Evolutionary conservation across 2,113 vertebrate genomes (phyloP).

Genomic region (Phasianus colchicus): DNA sequence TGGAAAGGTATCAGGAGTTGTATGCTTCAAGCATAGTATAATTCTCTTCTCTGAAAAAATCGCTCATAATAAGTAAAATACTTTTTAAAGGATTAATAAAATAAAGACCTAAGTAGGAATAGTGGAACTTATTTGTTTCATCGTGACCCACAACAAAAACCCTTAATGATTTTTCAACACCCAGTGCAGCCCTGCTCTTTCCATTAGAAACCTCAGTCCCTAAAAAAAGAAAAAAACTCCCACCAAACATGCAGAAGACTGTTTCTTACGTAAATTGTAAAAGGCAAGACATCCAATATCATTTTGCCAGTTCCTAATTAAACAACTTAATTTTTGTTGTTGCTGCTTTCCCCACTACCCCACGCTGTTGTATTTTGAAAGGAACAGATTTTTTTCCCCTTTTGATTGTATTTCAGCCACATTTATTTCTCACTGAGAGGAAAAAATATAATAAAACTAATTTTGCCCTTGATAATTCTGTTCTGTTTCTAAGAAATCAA

Average conservation of each 20-base stretch:
- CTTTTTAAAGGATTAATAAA: not conserved
- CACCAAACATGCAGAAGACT: not conserved
- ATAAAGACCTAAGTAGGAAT: not conserved
- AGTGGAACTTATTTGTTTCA: not conserved
- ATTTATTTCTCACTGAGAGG: not conserved
- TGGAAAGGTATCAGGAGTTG: not conserved
- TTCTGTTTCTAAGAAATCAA: not conserved
- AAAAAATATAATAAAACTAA: not conserved
- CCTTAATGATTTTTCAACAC: rapidly evolving
- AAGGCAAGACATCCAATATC: not conserved
- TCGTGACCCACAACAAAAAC: not conserved
- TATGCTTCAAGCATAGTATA: not conserved
- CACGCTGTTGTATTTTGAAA: not conserved
- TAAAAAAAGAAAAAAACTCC: not conserved
- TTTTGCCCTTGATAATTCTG: not conserved
- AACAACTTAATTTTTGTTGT: not conserved
- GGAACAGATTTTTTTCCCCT: not conserved
- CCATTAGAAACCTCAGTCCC: not conserved
- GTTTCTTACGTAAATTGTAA: not conserved
- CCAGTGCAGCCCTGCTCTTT: not conserved
- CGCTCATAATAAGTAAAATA: not conserved
- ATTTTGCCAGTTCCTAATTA: not conserved
- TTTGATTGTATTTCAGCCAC: not conserved
- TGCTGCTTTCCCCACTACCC: not conserved
- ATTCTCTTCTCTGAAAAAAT: not conserved